Conservation (phyloP, 1,140 invertebrate species). For the Anoplolepis gracilipes region DNA sequence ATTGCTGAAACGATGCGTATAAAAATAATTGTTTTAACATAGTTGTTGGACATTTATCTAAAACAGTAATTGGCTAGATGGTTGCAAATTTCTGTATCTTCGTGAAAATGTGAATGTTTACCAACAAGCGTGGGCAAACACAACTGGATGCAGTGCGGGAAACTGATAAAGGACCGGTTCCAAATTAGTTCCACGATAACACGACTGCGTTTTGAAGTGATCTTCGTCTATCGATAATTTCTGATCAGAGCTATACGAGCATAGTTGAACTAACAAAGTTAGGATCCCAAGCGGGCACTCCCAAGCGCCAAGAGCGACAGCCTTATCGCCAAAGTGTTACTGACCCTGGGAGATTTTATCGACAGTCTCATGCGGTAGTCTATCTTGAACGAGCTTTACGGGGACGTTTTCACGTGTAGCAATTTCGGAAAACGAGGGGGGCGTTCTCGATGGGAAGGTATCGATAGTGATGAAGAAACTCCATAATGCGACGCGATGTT, state of each 20-base stretch:
- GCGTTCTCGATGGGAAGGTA: neutral
- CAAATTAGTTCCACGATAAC: constrained; percentile 51
- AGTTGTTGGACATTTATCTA: neutral
- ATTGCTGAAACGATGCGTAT: neutral
- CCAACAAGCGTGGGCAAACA: neutral
- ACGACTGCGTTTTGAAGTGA: constrained; percentile 40
- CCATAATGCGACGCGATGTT: neutral
- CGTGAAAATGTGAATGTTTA: neutral
- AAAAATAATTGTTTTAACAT: neutral
- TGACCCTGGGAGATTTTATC: constrained; percentile 51
- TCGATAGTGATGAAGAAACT: constrained; percentile 1
- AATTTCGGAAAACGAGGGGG: constrained; percentile 44
- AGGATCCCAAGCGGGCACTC: neutral
- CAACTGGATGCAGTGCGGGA: neutral
- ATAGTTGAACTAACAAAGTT: constrained; percentile 25
- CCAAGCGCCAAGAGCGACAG: neutral
- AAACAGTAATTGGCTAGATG: neutral
- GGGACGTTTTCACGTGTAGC: neutral
- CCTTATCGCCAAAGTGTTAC: constrained; percentile 16
- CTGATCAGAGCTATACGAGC: constrained; percentile 33
- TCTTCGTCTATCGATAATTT: constrained; percentile 55
- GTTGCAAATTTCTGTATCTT: neutral
- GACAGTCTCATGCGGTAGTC: constrained; percentile 15
- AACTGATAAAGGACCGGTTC: constrained; percentile 42
- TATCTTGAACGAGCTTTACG: constrained; percentile 34